Evolutionary conservation across 2,888 invertebrate genomes (phyloP).

Genomic region (Scaptomyza flava): DNA sequence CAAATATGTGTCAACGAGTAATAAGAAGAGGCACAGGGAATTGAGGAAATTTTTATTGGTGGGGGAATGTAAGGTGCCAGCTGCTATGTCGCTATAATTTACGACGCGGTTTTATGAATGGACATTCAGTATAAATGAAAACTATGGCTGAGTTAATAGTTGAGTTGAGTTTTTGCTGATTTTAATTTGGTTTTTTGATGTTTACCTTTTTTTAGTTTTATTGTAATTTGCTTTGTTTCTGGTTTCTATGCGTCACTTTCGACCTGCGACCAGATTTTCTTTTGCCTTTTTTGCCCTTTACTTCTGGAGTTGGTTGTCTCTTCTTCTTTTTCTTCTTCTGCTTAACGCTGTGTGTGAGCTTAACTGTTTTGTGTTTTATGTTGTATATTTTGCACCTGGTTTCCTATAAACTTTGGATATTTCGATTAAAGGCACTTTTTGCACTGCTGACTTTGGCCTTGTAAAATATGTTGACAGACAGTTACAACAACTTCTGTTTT

Average conservation of each 20-base stretch:
- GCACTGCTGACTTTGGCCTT: constrained; percentile 47
- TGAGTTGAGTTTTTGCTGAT: constrained; percentile 7
- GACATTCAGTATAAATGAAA: constrained; percentile 28
- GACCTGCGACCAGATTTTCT: constrained; percentile 46
- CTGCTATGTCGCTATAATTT: constrained; percentile 41
- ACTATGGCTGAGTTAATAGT: background rate
- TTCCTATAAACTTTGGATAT: background rate
- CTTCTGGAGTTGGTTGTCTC: constrained; percentile 6
- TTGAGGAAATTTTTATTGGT: background rate
- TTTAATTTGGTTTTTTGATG: constrained; percentile 27
- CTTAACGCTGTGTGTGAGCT: background rate
- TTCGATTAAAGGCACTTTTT: constrained; percentile 6
- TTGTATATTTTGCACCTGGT: constrained; percentile 12
- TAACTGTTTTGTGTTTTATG: constrained; percentile 14
- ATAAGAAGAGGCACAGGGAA: background rate
- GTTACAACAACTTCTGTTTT: constrained; percentile 48
- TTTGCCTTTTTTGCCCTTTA: constrained; percentile 34
- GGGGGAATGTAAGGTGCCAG: constrained; percentile 20
- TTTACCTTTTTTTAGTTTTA: constrained; percentile 49
- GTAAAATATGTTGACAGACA: constrained; percentile 50
- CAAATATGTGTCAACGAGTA: constrained; percentile 23
- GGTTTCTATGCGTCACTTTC: constrained; percentile 51
- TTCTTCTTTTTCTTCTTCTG: constrained; percentile 8
- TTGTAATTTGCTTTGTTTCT: constrained; percentile 13
- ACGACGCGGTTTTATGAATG: constrained; percentile 64